phyloP scores from a whole-genome alignment of 2,113 vertebrate species.

The Chloropsis hardwickii region DNA sequence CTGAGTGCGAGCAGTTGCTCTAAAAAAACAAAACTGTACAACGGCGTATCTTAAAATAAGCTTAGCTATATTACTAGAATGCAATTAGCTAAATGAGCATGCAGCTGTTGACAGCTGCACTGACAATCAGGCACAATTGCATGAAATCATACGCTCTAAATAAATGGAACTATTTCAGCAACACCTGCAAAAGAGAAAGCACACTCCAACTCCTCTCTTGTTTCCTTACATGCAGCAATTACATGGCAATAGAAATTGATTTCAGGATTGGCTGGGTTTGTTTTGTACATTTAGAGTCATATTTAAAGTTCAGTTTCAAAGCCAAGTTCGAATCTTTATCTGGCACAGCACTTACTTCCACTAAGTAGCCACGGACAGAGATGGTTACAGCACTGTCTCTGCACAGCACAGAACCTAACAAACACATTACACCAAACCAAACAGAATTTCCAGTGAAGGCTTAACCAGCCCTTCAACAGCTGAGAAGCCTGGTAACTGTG shows the following conservation, averaged over 20 bases:
- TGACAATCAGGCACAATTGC: conserved; percentile 56
- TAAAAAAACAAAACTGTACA: background rate
- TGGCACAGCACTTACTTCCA: background rate
- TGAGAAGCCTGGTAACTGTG: background rate
- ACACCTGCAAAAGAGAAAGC: conserved; percentile 48
- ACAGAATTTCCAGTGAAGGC: background rate
- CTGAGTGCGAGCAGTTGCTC: background rate
- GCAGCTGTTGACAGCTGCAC: conserved; percentile 51
- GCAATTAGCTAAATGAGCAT: conserved; percentile 52
- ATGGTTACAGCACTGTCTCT: background rate
- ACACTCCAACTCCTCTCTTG: conserved; percentile 9
- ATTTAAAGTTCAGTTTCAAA: conserved; percentile 3
- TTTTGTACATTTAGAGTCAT: background rate
- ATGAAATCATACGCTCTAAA: conserved; percentile 44
- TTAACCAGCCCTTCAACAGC: background rate
- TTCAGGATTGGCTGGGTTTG: conserved; percentile 1
- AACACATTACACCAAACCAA: background rate
- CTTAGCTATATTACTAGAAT: conserved; percentile 34
- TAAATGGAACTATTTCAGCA: conserved; percentile 21
- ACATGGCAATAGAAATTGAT: conserved; percentile 40
- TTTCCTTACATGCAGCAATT: conserved; percentile 45
- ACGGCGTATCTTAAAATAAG: conserved; percentile 56
- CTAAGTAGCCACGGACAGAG: background rate
- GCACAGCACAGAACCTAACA: background rate
- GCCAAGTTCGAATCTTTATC: background rate